phyloP scores from a whole-genome alignment of 2,797 vertebrate species.

The Lophius americanus region DNA sequence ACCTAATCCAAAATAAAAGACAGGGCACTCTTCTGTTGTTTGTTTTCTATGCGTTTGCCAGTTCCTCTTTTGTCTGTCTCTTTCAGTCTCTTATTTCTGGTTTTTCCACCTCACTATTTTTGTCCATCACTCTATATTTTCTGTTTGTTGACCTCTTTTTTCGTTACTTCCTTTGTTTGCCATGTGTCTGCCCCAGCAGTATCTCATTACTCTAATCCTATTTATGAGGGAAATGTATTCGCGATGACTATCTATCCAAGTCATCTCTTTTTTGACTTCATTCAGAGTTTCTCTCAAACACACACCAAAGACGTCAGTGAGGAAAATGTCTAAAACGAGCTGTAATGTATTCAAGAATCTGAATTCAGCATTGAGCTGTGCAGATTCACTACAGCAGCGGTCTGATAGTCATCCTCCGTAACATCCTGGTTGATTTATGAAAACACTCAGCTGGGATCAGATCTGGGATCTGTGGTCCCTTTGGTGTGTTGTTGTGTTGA shows the following conservation, averaged over 20 bases:
- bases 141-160: slow-evolving; percentile 9
- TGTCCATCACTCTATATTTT: slow-evolving; percentile 22
- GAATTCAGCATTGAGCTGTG: not conserved
- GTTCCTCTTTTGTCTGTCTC: slow-evolving; percentile 37
- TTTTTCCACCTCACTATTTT: slow-evolving; percentile 45
- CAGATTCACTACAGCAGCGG: not conserved
- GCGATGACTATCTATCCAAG: slow-evolving; percentile 9
- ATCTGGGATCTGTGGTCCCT: slow-evolving; percentile 40
- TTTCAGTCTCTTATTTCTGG: slow-evolving; percentile 42
- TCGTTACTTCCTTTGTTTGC: slow-evolving; percentile 48
- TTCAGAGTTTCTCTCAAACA: not conserved
- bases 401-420: slow-evolving; percentile 17
- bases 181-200: slow-evolving; percentile 42
- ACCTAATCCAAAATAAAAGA: slow-evolving; percentile 48
- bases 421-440: slow-evolving; percentile 5
- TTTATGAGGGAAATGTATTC: slow-evolving; percentile 46
- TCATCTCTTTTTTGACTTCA: not conserved
- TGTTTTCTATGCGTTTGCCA: slow-evolving; percentile 1
- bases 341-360: not conserved
- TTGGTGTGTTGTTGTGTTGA: slow-evolving; percentile 34
- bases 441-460: slow-evolving; percentile 26
- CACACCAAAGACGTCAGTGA: not conserved
- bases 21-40: slow-evolving; percentile 31
- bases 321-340: not conserved
- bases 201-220: slow-evolving; percentile 66